Base-by-base conservation (phyloP, 2,797 vertebrate genomes). In the Alcedo atthis region DNA sequence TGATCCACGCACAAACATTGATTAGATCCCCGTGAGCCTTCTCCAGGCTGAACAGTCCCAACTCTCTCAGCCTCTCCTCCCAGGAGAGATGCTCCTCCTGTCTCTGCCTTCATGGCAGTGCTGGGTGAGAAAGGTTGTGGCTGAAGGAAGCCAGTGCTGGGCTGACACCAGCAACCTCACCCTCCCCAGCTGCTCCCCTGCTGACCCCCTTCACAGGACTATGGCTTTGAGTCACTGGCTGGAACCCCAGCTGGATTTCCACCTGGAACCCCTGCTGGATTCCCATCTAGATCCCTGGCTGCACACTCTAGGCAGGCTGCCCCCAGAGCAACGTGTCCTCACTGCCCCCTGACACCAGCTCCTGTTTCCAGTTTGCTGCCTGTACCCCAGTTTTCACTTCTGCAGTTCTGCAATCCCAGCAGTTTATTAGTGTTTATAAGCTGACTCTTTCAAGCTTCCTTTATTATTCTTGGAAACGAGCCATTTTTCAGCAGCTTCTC, bases 71-170 rank as follows among this genome's bases (percentile, higher is more conserved):
- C 15, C 30, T 42, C 26, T 91, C 40, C 30, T 81, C 14, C 37
- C 37, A 51, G 53, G 7, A 67, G 43, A 66, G 45, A 42, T 43
- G 15, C 8, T 55, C 15, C 9, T 51, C 13, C 30, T 43, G 25
- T 30, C 9, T 15, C 51, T 54, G 73, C 8, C 53, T 1, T 76
- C 1, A 0, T n/a, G 4, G 8, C 35, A 5, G 1, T 0, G 7
- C 46, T 0, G 7, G 7, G 30, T 46, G 75, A 48, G 71, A 48
- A 51, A 22, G 11, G 62, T 18, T 80, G 63, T 10, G 84, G 83
- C 59, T 82, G 53, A 66, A 42, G 32, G 49, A 59, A 51, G 63
- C 24, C 46, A 16, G 37, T 32, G 19, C 28, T 53, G 94, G 91
- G 77, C 54, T 93, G n/a, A 46, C 80, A 66, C 46, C 77, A 73